These are phyloP conservation scores for Matsumurasca onukii DNA, from an alignment of 1,140 invertebrate genomes.

Conservation along the genomic window DNA sequence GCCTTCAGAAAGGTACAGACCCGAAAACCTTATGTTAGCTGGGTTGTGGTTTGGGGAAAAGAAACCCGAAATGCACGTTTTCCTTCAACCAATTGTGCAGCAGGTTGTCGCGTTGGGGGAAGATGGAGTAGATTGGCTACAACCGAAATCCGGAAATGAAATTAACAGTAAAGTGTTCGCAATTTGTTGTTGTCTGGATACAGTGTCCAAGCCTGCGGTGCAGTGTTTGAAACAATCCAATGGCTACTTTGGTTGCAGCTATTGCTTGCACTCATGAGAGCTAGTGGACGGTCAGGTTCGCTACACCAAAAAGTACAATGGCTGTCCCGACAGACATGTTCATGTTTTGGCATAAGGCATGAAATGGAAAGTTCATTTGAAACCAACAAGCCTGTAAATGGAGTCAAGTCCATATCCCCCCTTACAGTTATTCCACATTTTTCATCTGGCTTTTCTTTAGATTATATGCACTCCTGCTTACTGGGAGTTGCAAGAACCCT, in stretches of 20 bases:
- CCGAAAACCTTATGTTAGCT: background rate
- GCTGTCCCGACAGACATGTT: background rate
- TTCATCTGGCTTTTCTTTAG: background rate
- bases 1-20: background rate
- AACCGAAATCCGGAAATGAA: background rate
- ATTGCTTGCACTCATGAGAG: background rate
- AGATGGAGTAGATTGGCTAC: background rate
- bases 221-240: background rate
- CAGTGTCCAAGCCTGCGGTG: background rate
- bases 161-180: background rate
- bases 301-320: background rate
- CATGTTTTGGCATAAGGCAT: background rate
- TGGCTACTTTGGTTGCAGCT: background rate
- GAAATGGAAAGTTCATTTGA: background rate
- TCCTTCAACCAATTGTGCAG: background rate
- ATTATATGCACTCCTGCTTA: conserved; percentile 1
- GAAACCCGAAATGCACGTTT: background rate
- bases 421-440: background rate
- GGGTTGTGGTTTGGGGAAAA: background rate
- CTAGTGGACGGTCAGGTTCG: background rate
- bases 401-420: background rate
- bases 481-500: conserved; percentile 6
- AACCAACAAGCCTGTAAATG: background rate
- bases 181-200: background rate
- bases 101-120: background rate